Percentiles rank a stretch among this genome's conserved stretches.
Evolutionary conservation across 2,113 vertebrate genomes (phyloP).

Genomic region (Sminthopsis crassicaudata): DNA sequence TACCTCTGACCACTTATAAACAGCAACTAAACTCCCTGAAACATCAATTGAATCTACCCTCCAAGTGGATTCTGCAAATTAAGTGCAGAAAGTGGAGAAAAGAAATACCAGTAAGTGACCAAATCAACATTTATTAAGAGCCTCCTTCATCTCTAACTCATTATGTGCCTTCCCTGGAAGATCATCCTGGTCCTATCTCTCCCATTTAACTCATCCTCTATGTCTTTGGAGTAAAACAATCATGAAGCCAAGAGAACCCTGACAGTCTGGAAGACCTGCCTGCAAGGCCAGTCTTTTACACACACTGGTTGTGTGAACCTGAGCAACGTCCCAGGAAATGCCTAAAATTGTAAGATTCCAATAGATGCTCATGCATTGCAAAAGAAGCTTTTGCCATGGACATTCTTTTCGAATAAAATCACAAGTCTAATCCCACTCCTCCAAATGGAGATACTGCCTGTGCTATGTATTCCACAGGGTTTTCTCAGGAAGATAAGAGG

Average conservation of each 20-base stretch:
- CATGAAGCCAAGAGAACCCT: background rate
- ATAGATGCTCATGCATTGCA: background rate
- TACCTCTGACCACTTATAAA: background rate
- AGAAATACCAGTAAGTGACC: background rate
- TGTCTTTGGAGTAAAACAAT: background rate
- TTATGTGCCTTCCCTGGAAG: background rate
- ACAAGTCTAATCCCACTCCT: background rate
- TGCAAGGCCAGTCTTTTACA: background rate
- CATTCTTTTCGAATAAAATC: background rate
- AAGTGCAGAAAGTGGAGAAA: background rate
- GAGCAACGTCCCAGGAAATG: background rate
- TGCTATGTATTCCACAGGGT: background rate
- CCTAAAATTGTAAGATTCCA: background rate
- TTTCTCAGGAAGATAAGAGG: background rate
- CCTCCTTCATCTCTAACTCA: background rate
- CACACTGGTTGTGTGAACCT: background rate
- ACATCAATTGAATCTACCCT: background rate
- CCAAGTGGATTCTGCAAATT: background rate
- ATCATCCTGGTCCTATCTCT: background rate
- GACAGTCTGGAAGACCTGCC: background rate
- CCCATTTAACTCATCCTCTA: background rate
- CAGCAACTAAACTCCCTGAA: background rate
- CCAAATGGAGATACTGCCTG: background rate
- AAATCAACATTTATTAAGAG: background rate
- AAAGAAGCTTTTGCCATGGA: background rate